These are phyloP conservation scores for Melanostigma gelatinosum DNA, from an alignment of 2,113 vertebrate genomes.

Conservation along the genomic window DNA sequence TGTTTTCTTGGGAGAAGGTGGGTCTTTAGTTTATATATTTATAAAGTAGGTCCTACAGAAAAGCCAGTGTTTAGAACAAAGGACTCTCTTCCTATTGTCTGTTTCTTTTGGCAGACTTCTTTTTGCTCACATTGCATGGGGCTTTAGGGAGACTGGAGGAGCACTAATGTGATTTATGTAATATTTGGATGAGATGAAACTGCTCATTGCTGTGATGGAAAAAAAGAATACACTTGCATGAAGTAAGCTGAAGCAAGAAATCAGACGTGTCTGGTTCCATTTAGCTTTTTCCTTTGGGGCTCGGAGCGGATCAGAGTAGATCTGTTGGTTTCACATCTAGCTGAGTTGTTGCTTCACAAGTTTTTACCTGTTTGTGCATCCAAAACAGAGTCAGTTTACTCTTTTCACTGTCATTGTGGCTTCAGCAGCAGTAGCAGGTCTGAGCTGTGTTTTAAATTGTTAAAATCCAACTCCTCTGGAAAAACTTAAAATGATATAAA, in stretches of 20 bases:
- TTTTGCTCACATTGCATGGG: constrained; percentile 14
- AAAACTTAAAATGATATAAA: background rate
- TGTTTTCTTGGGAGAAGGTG: constrained; percentile 4
- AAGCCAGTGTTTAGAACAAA: background rate
- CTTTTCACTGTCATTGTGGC: background rate
- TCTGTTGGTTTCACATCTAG: constrained; percentile 12
- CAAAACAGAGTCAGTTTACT: background rate
- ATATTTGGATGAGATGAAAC: constrained; percentile 42
- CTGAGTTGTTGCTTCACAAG: constrained; percentile 2
- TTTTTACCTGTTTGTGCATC: constrained; percentile 23
- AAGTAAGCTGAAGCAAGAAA: constrained; percentile 38
- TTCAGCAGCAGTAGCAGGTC: background rate
- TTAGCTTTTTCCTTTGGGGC: constrained; percentile 4
- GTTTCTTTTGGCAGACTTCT: constrained; percentile 5
- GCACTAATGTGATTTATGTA: constrained; percentile 31
- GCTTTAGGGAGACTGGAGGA: constrained; percentile 10
- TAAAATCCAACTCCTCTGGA: background rate
- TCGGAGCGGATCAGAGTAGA: background rate
- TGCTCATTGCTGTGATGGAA: constrained; percentile 22
- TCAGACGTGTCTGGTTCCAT: constrained; percentile 29
- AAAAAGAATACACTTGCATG: constrained; percentile 17
- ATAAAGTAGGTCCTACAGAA: constrained; percentile 16
- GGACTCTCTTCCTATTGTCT: background rate
- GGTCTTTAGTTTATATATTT: constrained; percentile 15
- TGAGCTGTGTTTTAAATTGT: background rate